These are phyloP conservation scores for Trimorus sp. DNA, from an alignment of 2,888 invertebrate genomes.

Conservation along the genomic window DNA sequence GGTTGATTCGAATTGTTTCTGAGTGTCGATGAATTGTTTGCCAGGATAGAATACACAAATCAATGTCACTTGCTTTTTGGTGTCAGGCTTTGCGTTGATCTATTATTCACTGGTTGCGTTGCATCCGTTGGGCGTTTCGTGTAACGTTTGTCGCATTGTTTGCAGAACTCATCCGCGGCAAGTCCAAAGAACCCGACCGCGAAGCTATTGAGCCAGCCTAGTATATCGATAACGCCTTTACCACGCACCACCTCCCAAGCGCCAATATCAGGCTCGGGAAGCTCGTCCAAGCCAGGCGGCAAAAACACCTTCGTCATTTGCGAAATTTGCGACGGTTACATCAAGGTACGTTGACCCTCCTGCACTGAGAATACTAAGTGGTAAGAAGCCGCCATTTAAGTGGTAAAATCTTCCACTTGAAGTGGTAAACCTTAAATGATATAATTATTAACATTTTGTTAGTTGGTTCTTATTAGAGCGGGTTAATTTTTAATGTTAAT, in stretches of 20 bases:
- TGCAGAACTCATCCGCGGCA: constrained; percentile 77
- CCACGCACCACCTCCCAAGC: constrained; percentile 83
- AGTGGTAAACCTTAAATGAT: too few relatives aligned
- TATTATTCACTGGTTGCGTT: not conserved
- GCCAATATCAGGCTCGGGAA: constrained; percentile 78
- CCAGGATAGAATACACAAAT: not conserved
- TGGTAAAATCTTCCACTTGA: too few relatives aligned
- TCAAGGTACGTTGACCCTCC: constrained; percentile 85
- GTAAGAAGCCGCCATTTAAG: too few relatives aligned
- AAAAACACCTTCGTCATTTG: constrained; percentile 96
- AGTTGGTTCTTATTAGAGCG: too few relatives aligned
- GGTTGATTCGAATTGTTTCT: not conserved
- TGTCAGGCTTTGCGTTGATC: constrained; percentile 43
- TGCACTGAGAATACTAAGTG: too few relatives aligned
- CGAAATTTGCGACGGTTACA: constrained; percentile 98
- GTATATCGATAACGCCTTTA: constrained; percentile 94
- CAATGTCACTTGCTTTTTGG: constrained; percentile 37
- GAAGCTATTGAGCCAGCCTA: constrained; percentile 88
- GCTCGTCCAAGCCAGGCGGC: constrained; percentile 82
- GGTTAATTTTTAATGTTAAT: too few relatives aligned
- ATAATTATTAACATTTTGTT: too few relatives aligned
- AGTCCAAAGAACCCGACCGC: constrained; percentile 80
- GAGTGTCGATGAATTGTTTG: not conserved
- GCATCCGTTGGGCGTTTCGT: not conserved
- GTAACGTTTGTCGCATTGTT: constrained; percentile 59